Conservation (phyloP, 2,888 invertebrate genomes). For the Oscheius sp. region DNA sequence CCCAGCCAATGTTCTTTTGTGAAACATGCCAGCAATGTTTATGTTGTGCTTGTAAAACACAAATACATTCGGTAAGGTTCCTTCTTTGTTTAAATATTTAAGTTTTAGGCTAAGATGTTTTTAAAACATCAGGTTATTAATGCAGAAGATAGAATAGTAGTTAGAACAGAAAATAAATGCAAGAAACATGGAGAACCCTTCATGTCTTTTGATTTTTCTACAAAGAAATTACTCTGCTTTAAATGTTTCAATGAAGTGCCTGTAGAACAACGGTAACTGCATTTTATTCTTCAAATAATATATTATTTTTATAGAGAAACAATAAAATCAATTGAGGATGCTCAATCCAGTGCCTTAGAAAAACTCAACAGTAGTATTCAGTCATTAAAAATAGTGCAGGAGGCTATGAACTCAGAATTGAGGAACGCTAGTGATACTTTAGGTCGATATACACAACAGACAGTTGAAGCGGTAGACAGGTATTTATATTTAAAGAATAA, state of each 20-base stretch:
- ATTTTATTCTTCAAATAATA: background rate
- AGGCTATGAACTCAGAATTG: constrained; percentile 11
- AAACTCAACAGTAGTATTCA: constrained; percentile 9
- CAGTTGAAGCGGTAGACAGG: background rate
- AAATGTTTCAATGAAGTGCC: constrained; percentile 80
- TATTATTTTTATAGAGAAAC: background rate
- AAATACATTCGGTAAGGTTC: constrained; percentile 78
- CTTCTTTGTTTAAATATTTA: background rate
- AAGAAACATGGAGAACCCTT: constrained; percentile 82
- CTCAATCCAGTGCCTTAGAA: constrained; percentile 18
- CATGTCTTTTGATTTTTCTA: constrained; percentile 82
- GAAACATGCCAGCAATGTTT: constrained; percentile 84
- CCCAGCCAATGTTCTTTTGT: constrained; percentile 82
- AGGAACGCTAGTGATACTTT: constrained; percentile 14
- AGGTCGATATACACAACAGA: constrained; percentile 1
- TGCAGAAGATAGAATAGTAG: constrained; percentile 77
- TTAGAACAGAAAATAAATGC: constrained; percentile 76
- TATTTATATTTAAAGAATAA: background rate
- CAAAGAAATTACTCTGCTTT: constrained; percentile 82
- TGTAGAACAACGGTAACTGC: constrained; percentile 7
- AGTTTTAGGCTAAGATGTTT: constrained; percentile 81
- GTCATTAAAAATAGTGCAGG: constrained; percentile 16
- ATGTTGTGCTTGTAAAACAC: constrained; percentile 81
- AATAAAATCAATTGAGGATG: constrained; percentile 17
- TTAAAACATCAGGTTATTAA: constrained; percentile 82